Percentiles rank a stretch among this genome's conserved stretches.
Evolutionary conservation across 2,888 invertebrate genomes (phyloP).

Genomic region (Lordiphosa fenestrarum): DNA sequence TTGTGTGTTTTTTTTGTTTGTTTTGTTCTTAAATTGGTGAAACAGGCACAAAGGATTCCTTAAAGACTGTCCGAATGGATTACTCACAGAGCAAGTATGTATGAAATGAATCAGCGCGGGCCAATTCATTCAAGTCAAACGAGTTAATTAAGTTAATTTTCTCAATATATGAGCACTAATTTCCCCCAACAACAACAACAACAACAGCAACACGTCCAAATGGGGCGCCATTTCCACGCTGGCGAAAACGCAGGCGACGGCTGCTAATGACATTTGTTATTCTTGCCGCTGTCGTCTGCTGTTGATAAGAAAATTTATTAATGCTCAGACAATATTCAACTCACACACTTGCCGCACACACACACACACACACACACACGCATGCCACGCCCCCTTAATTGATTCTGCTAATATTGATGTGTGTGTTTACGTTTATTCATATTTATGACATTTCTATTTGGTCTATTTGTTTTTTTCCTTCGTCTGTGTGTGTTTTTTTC

Average conservation of each 20-base stretch:
- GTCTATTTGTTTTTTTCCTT: background rate
- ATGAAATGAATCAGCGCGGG: slow-evolving; percentile 15
- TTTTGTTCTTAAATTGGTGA: background rate
- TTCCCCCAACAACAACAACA: slow-evolving; percentile 30
- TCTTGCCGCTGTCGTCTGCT: slow-evolving; percentile 40
- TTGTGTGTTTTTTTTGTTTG: background rate
- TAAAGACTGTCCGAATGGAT: slow-evolving; percentile 97
- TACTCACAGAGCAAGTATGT: slow-evolving; percentile 94
- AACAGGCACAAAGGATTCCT: slow-evolving; percentile 97
- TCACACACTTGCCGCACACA: slow-evolving; percentile 17
- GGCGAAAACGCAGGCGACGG: slow-evolving; percentile 35
- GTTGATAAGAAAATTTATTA: slow-evolving; percentile 67
- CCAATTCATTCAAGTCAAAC: slow-evolving; percentile 65
- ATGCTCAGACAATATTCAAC: slow-evolving; percentile 40
- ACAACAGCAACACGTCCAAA: slow-evolving; percentile 35
- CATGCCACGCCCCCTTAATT: slow-evolving; percentile 35
- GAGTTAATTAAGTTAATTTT: slow-evolving; percentile 64
- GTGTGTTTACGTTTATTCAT: slow-evolving; percentile 4
- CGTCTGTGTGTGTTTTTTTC: slow-evolving; percentile 21
- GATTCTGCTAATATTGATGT: slow-evolving; percentile 29
- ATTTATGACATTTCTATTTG: background rate
- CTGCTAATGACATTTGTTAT: slow-evolving; percentile 32
- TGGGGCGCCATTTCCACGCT: slow-evolving; percentile 37
- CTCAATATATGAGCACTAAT: slow-evolving; percentile 62
- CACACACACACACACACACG: slow-evolving; percentile 20